phyloP scores from a whole-genome alignment of 92 coral and sea anemone species.

The Meandrina meandrites region DNA sequence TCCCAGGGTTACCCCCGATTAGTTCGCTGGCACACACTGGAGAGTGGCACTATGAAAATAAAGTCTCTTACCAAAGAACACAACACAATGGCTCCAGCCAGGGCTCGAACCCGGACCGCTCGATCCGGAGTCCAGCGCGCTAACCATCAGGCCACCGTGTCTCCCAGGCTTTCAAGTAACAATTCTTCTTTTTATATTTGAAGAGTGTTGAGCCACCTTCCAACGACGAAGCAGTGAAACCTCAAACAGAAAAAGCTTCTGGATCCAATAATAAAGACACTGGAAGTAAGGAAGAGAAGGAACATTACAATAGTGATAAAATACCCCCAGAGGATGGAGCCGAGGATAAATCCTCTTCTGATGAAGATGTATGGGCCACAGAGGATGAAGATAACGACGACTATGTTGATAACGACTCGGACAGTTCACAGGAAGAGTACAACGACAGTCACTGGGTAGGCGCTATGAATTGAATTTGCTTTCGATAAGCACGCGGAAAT shows the following conservation, averaged over 20 bases:
- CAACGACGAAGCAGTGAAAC: conserved; percentile 34
- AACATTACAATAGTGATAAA: conserved; percentile 1
- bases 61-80: no score
- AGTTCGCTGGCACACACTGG: no score
- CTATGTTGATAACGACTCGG: conserved; percentile 1
- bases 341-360: conserved; percentile 6
- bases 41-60: no score
- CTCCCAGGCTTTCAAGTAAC: no score
- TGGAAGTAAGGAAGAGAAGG: neutral
- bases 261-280: conserved; percentile 1
- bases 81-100: no score
- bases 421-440: conserved; percentile 40
- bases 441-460: conserved; percentile 19
- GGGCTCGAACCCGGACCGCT: no score
- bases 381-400: conserved; percentile 32
- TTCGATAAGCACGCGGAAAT: neutral
- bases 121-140: no score
- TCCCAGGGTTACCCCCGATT: no score
- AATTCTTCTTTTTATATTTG: neutral
- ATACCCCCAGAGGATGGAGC: neutral
- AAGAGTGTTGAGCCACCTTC: conserved; percentile 22
- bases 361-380: conserved; percentile 46
- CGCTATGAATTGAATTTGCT: neutral
- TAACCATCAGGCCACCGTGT: no score
- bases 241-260: conserved; percentile 15